Conservation (phyloP, 2,113 vertebrate species). For the Phalacrocorax pelagicus region DNA sequence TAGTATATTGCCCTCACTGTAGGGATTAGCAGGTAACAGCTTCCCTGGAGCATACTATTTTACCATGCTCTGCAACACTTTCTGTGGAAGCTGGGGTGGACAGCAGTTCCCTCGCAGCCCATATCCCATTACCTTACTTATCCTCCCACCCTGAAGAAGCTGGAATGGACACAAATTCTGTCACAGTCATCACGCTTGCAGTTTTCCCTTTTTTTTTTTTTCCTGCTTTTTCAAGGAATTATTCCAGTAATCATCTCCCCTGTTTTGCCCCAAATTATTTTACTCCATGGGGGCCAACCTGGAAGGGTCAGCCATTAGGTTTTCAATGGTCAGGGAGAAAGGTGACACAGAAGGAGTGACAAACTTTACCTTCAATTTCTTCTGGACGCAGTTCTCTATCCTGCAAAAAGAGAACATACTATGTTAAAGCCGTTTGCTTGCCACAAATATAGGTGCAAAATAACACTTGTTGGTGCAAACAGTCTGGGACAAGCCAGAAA, state of each 20-base stretch:
- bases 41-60: background rate
- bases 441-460: background rate
- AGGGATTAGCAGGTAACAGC: background rate
- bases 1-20: background rate
- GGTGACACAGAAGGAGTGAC: background rate
- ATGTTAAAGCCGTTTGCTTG: background rate
- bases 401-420: conserved; percentile 76
- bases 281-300: background rate
- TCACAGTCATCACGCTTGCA: background rate
- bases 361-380: conserved; percentile 91
- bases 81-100: background rate
- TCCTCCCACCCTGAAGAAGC: background rate
- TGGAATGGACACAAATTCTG: background rate
- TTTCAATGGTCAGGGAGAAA: background rate
- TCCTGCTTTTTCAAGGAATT: background rate
- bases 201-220: background rate
- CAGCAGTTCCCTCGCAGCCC: background rate
- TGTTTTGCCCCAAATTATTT: background rate
- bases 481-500: conserved; percentile 12
- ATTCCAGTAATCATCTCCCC: background rate
- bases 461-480: background rate
- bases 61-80: background rate
- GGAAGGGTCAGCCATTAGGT: background rate
- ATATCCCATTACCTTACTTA: background rate
- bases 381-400: conserved; percentile 94